Evolutionary conservation across 2,113 vertebrate genomes (phyloP).

Genomic region (Colaptes auratus): DNA sequence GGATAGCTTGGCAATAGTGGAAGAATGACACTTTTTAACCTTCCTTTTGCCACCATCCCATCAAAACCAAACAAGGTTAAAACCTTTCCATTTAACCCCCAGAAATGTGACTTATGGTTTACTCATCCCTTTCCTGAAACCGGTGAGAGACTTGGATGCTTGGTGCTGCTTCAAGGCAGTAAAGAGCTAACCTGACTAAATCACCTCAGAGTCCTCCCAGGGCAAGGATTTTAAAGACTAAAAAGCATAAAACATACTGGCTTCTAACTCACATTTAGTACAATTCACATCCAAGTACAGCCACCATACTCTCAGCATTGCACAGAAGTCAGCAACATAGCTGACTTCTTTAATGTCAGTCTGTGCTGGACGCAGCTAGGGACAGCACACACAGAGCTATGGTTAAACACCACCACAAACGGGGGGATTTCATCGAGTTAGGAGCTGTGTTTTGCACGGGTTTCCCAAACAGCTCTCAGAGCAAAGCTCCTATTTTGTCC

Average conservation of each 20-base stretch:
- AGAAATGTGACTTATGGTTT: background rate
- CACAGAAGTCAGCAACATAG: background rate
- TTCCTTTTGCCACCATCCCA: conserved; percentile 32
- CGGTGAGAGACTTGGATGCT: background rate
- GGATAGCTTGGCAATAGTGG: conserved; percentile 25
- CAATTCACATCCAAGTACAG: background rate
- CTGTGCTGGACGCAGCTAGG: too few relatives aligned
- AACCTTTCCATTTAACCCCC: conserved; percentile 43
- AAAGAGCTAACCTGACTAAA: background rate
- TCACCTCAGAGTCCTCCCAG: background rate
- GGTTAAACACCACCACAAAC: fast-evolving
- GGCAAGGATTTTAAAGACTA: background rate
- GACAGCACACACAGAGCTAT: background rate
- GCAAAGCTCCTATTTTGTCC: background rate
- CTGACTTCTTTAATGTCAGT: background rate
- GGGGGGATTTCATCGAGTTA: background rate
- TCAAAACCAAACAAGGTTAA: conserved; percentile 58
- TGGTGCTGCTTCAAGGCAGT: background rate
- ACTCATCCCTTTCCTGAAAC: conserved; percentile 22
- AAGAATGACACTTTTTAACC: conserved; percentile 26
- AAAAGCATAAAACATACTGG: background rate
- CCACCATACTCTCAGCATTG: background rate
- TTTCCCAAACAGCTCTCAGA: background rate
- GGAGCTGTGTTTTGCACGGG: background rate
- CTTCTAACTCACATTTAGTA: background rate